Evolutionary conservation across 1,140 invertebrate species (phyloP), one percentile per base, ranked within the genome.

Genomic region (Atopsyche davidsoni): DNA sequence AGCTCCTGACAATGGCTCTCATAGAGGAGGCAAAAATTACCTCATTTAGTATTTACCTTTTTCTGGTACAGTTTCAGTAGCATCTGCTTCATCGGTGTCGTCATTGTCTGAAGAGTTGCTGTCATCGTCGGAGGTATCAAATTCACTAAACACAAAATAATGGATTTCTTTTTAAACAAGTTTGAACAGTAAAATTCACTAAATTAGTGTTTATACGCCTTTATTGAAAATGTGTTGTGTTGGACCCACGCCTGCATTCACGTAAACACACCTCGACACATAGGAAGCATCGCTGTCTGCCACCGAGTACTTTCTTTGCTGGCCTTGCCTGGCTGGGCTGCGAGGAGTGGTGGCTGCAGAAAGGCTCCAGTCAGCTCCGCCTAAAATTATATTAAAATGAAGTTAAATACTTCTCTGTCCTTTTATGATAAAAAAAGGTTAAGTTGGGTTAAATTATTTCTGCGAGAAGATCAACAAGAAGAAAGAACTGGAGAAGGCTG

Each of bases 281-380:
- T 69, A 71, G 0, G 68, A 72, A 25, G 64, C 67, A 39, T 73
- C 71, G 54, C 71, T 73, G 44, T 73, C 68, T 0, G 70, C 71
- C 60, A 70, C 60, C 0, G 65, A 67, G 50, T 65, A 72, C 0
- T 62, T 59, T 7, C 64, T 50, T 1, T 50, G 43, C 10, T 52
- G 40, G 1, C 24, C 36, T 21, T 32, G 31, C 21, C 22, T 38
- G 32, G 11, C 31, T 0, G 59, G 54, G 3, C 61, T 59, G 48
- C 53, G 70, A 2, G 59, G 57, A 10, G 17, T 49, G 31, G 64
- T 32, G 64, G 66, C 14, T 58, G 57, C 11, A 64, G 67, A 62
- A 4, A 66, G 63, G 19, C 64, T 65, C 70, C 69, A 73, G 25
- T 71, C 65, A 0, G 63, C 58, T 7, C 70, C 69, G 18, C 68